phyloP scores from a whole-genome alignment of 1,140 invertebrate species.

The Linepithema humile region DNA sequence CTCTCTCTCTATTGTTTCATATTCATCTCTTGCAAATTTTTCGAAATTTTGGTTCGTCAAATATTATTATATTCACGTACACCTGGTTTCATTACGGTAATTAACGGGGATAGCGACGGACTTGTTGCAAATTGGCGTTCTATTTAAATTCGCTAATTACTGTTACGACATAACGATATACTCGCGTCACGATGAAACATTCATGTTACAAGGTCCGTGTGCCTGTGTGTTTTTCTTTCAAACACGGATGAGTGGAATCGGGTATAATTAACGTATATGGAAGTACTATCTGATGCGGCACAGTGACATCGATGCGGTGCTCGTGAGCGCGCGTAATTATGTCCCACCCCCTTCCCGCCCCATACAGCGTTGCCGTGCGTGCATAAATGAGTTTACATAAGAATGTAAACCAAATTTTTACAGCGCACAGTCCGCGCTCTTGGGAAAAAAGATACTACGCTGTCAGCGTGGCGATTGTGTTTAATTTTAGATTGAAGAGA shows the following conservation, averaged over 20 bases:
- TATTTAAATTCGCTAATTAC: constrained; percentile 57
- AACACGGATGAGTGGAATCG: constrained; percentile 30
- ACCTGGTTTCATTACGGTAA: constrained; percentile 51
- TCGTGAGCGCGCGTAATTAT: constrained; percentile 23
- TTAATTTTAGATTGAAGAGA: not conserved
- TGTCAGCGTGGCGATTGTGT: not conserved
- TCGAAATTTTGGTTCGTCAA: constrained; percentile 40
- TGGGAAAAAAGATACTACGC: not conserved
- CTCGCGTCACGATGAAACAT: constrained; percentile 39
- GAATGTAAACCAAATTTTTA: constrained; percentile 22
- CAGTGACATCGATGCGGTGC: constrained; percentile 38
- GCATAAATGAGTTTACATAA: constrained; percentile 9
- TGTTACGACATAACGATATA: constrained; percentile 46
- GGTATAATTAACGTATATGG: constrained; percentile 51
- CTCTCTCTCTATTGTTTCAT: not conserved
- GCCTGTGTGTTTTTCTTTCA: constrained; percentile 36
- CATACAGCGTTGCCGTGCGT: not conserved
- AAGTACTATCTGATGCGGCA: constrained; percentile 52
- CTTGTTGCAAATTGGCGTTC: constrained; percentile 45
- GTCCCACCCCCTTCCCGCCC: not conserved
- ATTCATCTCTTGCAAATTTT: not conserved
- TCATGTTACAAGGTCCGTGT: constrained; percentile 13
- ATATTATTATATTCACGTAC: constrained; percentile 42
- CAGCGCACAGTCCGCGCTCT: not conserved
- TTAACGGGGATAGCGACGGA: constrained; percentile 36